Base-by-base conservation (phyloP, 2,797 vertebrate genomes). In the Hylomyscus alleni region DNA sequence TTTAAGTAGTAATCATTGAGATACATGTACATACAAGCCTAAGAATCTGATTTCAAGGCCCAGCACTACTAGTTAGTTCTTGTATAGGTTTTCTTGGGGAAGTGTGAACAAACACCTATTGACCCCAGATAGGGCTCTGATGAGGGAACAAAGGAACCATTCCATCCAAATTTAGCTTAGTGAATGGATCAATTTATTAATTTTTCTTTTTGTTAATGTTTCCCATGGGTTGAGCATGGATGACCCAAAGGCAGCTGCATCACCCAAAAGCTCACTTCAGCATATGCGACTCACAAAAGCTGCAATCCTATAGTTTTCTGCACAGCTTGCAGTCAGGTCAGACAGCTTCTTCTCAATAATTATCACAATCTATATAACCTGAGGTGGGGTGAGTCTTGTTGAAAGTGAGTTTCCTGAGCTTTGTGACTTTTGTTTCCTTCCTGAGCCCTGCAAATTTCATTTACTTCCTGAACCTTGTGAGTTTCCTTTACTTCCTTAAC, bases 21-120 rank as follows among this genome's bases (percentile, higher is more conserved):
- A 50, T 17, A 17, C 0, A 76, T 40, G 29, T 31, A 1, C 5
- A 19, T 60, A 26, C 1, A 82, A 29, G 22, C 20, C 34, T 69
- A 9, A 47, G 40, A 24, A 1, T 4, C 0, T 62, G 20, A 12
- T 52, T 37, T 20, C 10, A 1, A 50, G 77, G 22, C 56, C 44
- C 1, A 12, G 56, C 14, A 17, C 44, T 85, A 85, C 44, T 14
- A 85, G 62, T 85, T 67, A 44, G 31, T 67, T 85, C 29, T n/a
- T 85, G 44, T 85, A 34, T n/a, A 58, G n/a, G 60, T 85, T 67
- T 85, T 84, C 40, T 47, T 67, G 44, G 6, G 17, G 17, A 67
- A 4, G 17, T 2, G 40, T 47, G 37, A 62, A 22, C 29, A 84
- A 62, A 65, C 37, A 19, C 5, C 58, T 84, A 62, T 47, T 84